Base-by-base conservation (phyloP, 2,888 invertebrate genomes). In the Caenorhabditis uteleia region DNA sequence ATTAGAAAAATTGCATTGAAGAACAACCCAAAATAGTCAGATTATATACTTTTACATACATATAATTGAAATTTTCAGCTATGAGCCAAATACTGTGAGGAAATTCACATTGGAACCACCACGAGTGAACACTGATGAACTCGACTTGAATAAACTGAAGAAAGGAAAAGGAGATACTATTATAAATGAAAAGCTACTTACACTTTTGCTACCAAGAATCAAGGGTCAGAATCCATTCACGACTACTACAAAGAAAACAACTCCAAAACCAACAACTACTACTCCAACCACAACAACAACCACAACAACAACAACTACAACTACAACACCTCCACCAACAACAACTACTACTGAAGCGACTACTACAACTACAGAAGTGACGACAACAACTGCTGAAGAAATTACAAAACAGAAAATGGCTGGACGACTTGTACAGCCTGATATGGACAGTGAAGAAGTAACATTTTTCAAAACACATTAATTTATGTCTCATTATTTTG, bases 141-240 rank as follows among this genome's bases (percentile, higher is more conserved):
- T 64, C 0, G 64, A 68, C 20, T n/a, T 59, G 25, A 47, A 56
- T 25, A 48, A 56, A 14, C 20, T 67, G 12, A 70, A 64, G 20
- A 67, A 65, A 40, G 61, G 57, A 14, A 71, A 72, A 43, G 68
- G 68, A n/a, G 72, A 76, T 43, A 55, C 43, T n/a, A 76, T 76
- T 45, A 76, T 76, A 34, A 74, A 61, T 42, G 72, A 61, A 20
- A 68, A 72, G 23, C 58, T 76, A 33, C 40, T 76, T 39, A 67
- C 66, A 10, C 46, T 70, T 25, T 49, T 76, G n/a, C 53, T 76
- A 14, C 75, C 75, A 31, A 67, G 54, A 55, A 49, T 66, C 18
- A 68, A 68, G 20, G 71, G 71, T 34, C 53, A 68, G 40, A 56
- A 62, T 12, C 66, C 68, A 10, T 68, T 68, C 38, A 62, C 68